Base-by-base conservation (phyloP, 2,797 vertebrate species). In the Thripadectes ignobilis region DNA sequence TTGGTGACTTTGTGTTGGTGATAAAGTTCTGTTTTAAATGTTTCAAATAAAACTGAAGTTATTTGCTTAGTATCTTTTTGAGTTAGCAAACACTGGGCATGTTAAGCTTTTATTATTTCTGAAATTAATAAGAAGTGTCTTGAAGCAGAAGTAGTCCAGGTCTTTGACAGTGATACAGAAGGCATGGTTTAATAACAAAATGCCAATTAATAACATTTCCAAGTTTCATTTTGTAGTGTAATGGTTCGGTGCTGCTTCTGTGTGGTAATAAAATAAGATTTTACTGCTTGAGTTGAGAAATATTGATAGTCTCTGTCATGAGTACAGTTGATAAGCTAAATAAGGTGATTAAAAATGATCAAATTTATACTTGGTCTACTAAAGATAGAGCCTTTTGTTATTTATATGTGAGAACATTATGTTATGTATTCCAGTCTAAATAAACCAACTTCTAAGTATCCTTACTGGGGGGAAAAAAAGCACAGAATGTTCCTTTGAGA, bases 161-260 rank as follows among this genome's bases (percentile, higher is more conserved):
- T 86, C 73, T 95, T 88, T 92, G 84, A 91, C 41, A 21, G 27
- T 84, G 49, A 85, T 89, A 71, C 21, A 34, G 80, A 88, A 90
- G 57, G 83, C 18, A 36, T 43, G 18, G 54, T 90, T 95, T 88
- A 86, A 73, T 90, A 95, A 86, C 85, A 93, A 92, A 96, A 93
- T 65, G 75, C 24, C 88, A 86, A 77, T 95, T 95, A 97, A 88
- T 96, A 88, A 65, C 79, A 26, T 84, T 94, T 93, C 83, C 43
- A 69, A 48, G 73, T 94, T 95, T 90, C 46, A 49, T 93, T 94
- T 95, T 85, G 43, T 85, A 67, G 80, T 84, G 90, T 88, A 93
- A 76, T 72, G 77, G 71, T 94, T 95, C 88, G 87, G 10, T 85
- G 71, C 67, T 92, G 41, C 63, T 95, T 93, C 80, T 91, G 19